Evolutionary conservation across 2,888 invertebrate species (phyloP).

Genomic region (Acanthopleura granulata): DNA sequence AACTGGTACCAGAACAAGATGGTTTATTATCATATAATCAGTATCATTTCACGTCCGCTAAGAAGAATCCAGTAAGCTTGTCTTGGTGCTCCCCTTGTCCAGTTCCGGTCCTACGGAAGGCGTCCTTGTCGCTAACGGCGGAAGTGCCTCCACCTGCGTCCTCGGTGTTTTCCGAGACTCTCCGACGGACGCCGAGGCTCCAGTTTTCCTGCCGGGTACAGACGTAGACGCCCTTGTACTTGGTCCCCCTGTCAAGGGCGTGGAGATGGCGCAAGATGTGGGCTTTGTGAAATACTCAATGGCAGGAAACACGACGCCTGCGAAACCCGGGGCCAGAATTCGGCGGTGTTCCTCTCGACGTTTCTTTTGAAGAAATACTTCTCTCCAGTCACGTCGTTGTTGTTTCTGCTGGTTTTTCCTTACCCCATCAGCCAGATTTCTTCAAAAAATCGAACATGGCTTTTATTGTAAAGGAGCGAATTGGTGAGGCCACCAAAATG

Average conservation of each 20-base stretch:
- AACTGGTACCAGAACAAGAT: no score
- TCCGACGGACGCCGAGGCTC: neutral
- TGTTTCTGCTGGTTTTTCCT: neutral
- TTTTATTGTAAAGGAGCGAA: no score
- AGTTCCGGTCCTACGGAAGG: neutral
- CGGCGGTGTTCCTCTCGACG: neutral
- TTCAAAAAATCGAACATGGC: neutral
- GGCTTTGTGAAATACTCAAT: neutral
- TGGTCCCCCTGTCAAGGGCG: neutral
- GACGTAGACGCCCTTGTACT: neutral
- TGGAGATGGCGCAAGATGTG: neutral
- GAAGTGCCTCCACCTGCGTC: neutral
- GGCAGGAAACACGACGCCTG: neutral
- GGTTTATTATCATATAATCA: no score
- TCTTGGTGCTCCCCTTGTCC: no score
- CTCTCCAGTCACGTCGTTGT: neutral
- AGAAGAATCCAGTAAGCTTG: no score
- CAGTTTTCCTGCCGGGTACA: neutral
- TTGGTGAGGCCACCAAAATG: no score
- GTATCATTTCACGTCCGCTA: no score
- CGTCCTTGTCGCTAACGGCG: neutral
- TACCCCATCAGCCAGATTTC: neutral
- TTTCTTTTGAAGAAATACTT: neutral
- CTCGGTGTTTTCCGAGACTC: neutral
- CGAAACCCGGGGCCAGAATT: neutral